phyloP scores from a whole-genome alignment of 2,797 vertebrate species.

The Steatocranus sp. region DNA sequence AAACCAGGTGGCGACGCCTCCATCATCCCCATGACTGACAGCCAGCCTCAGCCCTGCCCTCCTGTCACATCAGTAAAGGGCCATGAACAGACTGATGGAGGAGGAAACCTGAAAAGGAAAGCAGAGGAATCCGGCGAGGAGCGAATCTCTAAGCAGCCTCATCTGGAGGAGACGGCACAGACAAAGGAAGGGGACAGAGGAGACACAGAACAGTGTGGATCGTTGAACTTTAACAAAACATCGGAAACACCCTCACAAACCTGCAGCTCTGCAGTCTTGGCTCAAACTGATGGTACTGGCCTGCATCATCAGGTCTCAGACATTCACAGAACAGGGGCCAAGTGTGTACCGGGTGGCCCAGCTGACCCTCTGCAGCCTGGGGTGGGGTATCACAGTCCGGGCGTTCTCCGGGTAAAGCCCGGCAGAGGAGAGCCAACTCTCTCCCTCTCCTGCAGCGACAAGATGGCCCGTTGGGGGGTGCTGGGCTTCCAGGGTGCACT shows the following conservation, averaged over 20 bases:
- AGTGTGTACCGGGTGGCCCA: constrained; percentile 81
- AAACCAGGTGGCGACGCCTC: constrained; percentile 91
- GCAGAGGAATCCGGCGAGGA: constrained; percentile 1
- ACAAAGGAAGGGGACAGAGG: not conserved
- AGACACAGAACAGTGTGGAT: not conserved
- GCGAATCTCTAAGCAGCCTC: not conserved
- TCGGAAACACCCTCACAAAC: not conserved
- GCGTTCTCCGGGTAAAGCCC: constrained; percentile 86
- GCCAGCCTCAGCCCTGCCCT: constrained; percentile 69
- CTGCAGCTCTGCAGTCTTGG: not conserved
- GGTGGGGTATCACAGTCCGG: constrained; percentile 78
- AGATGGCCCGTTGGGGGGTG: constrained; percentile 89
- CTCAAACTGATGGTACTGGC: not conserved
- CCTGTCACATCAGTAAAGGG: constrained; percentile 20
- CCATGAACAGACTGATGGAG: not conserved
- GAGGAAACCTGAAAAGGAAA: constrained; percentile 58
- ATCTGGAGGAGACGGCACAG: not conserved
- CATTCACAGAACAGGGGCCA: constrained; percentile 89
- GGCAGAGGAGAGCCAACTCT: constrained; percentile 87
- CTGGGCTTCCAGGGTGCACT: constrained; percentile 93
- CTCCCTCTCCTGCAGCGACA: constrained; percentile 96
- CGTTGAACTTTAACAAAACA: not conserved
- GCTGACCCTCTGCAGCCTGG: constrained; percentile 76
- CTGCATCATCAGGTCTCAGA: constrained; percentile 56
- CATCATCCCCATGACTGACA: constrained; percentile 82